phyloP scores from a whole-genome alignment of 2,797 vertebrate species.

The Danio jaintianensis region DNA sequence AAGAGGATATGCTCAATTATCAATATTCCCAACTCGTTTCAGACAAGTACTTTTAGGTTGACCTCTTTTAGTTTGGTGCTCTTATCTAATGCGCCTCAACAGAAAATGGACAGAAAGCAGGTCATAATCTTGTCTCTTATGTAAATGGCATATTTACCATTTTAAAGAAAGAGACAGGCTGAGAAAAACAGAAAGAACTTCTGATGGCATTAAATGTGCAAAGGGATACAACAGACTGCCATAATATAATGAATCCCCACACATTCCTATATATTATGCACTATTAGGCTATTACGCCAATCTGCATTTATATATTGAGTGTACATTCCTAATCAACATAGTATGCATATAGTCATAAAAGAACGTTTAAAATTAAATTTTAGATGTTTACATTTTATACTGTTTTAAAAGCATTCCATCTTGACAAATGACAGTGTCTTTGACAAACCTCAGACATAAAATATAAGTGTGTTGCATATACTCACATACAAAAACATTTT shows the following conservation, averaged over 20 bases:
- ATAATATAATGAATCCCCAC: slow-evolving; percentile 20
- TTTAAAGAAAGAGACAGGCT: slow-evolving; percentile 55
- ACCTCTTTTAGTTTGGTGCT: slow-evolving; percentile 14
- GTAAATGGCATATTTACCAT: slow-evolving; percentile 60
- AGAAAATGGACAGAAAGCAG: neutral
- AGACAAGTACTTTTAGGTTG: neutral
- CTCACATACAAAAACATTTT: slow-evolving; percentile 10
- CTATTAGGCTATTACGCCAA: neutral
- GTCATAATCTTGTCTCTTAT: slow-evolving; percentile 42
- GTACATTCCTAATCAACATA: too few relatives aligned
- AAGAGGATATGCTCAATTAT: neutral
- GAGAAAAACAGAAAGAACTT: slow-evolving; percentile 52
- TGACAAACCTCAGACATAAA: neutral
- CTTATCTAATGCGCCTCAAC: neutral
- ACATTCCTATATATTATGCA: neutral
- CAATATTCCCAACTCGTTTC: neutral
- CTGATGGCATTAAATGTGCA: slow-evolving; percentile 54
- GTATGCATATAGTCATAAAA: neutral
- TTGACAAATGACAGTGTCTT: neutral
- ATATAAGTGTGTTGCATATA: neutral
- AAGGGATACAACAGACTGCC: slow-evolving; percentile 42
- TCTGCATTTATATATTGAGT: too few relatives aligned
- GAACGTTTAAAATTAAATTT: neutral
- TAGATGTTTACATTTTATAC: neutral
- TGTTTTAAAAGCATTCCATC: neutral